A percentile compares a stretch with the other conserved stretches of the same genome.
Conservation (phyloP, 2,888 invertebrate genomes). For the Nomada ferruginata region DNA sequence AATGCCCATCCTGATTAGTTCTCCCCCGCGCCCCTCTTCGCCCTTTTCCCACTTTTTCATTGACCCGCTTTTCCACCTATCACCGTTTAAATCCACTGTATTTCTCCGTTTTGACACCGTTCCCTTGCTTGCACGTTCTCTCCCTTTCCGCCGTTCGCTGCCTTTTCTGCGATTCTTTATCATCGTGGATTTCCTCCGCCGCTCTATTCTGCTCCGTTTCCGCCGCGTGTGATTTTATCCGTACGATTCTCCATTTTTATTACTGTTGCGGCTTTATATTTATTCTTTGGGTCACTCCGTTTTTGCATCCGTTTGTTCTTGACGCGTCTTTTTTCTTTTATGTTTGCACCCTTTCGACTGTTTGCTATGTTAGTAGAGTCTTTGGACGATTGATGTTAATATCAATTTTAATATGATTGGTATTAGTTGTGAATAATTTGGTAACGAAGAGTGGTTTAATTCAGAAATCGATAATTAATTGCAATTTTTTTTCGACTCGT, state of each 20-base stretch:
- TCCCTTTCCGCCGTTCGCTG: neutral
- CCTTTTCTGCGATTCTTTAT: neutral
- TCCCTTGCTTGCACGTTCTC: neutral
- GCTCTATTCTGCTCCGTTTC: neutral
- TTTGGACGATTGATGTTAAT: no score
- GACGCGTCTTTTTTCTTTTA: neutral
- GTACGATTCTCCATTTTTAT: neutral
- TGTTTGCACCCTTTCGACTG: neutral
- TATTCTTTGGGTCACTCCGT: neutral
- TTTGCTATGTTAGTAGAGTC: no score
- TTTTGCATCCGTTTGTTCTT: neutral
- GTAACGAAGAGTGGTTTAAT: no score
- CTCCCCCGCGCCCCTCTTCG: neutral
- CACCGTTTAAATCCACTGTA: neutral
- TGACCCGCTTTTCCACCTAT: slow-evolving; percentile 7
- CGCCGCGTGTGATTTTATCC: neutral
- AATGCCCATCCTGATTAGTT: slow-evolving; percentile 67
- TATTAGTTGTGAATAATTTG: no score
- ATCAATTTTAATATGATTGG: no score
- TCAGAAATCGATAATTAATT: no score
- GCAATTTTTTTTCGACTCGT: no score
- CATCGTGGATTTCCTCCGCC: neutral
- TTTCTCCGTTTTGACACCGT: neutral
- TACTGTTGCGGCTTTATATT: neutral
- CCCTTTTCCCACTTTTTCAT: neutral